A percentile compares a stretch with the other conserved stretches of the same genome.
These are phyloP conservation scores for Lampris incognitus DNA, from an alignment of 2,113 vertebrate genomes.

Conservation along the genomic window DNA sequence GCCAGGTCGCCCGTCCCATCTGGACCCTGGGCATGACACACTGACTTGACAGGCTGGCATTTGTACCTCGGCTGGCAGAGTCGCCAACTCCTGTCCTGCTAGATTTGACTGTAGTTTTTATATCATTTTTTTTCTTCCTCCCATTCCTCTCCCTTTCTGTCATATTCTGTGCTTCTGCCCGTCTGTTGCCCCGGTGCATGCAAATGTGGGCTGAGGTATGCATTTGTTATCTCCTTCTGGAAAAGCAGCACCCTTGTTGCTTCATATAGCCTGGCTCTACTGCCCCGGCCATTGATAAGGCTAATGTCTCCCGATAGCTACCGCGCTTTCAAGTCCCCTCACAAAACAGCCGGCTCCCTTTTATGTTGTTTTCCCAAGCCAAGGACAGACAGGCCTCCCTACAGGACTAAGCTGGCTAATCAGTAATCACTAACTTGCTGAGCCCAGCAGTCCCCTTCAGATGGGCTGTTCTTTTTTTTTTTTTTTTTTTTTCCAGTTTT, in stretches of 20 bases:
- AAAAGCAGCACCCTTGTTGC: conserved; percentile 86
- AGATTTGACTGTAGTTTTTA: not conserved
- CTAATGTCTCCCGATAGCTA: conserved; percentile 87
- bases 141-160: conserved; percentile 28
- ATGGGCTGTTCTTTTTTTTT: conserved; percentile 61
- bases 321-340: conserved; percentile 89
- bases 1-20: conserved; percentile 53
- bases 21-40: conserved; percentile 24
- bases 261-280: conserved; percentile 85
- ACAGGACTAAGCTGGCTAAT: conserved; percentile 86
- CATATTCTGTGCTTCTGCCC: conserved; percentile 32
- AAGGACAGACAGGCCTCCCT: conserved; percentile 88
- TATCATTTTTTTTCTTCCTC: conserved; percentile 15
- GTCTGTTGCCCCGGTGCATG: conserved; percentile 60
- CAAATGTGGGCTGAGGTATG: conserved; percentile 73
- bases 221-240: conserved; percentile 81
- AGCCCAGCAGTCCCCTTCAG: conserved; percentile 76
- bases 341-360: conserved; percentile 89
- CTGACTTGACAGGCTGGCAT: conserved; percentile 18
- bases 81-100: conserved; percentile 27
- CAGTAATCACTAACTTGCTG: conserved; percentile 89
- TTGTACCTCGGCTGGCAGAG: conserved; percentile 39
- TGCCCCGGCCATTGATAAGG: conserved; percentile 89
- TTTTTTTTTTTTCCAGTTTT: not conserved
- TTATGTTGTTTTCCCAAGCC: conserved; percentile 91